Base-by-base conservation (phyloP, 2,113 vertebrate species). In the Morone chrysops region DNA sequence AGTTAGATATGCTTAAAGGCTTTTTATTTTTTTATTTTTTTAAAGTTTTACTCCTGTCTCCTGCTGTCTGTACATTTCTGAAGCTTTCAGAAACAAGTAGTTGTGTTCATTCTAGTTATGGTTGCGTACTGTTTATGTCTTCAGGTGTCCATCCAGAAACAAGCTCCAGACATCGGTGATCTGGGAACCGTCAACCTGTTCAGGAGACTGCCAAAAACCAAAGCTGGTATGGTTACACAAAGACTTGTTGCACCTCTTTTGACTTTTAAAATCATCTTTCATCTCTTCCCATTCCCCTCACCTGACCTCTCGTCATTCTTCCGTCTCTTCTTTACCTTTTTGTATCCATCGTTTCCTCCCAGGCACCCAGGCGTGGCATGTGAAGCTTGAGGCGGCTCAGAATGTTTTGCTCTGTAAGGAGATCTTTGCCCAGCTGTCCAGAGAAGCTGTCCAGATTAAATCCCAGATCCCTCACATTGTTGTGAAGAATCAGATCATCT, bases 401-500 rank as follows among this genome's bases (percentile, higher is more conserved):
- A 99, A 99, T 1, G 98, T 99, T 69, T 92, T 99, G 53, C 90
- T 99, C 4, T 99, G 98, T 91, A 99, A 99, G 92, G 98, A 99
- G 94, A 99, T 99, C 85, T 99, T 99, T 83, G 97, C 97, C 10
- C 98, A 99, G 90, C 94, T 99, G 22, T 99, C 98, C 60, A 95
- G 98, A 31, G 98, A 99, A 93, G 98, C 98, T 1, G 98, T 99
- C 77, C 98, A 99, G 94, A 98, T 99, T 86, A 99, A 99, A 90
- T 99, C 97, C 22, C 98, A 98, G 92, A 98, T 99, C 78, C 98
- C 98, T 85, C 98, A 99, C 93, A 99, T 99, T 65, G 98, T 99
- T 20, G 98, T 99, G 88, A 99, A 99, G 94, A 99, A 99, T 91
- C 98, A 99, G 93, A 99, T 99, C 16, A 97, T 99, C 79, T 99